phyloP scores from a whole-genome alignment of 2,888 invertebrate species.

The Myopa testacea region DNA sequence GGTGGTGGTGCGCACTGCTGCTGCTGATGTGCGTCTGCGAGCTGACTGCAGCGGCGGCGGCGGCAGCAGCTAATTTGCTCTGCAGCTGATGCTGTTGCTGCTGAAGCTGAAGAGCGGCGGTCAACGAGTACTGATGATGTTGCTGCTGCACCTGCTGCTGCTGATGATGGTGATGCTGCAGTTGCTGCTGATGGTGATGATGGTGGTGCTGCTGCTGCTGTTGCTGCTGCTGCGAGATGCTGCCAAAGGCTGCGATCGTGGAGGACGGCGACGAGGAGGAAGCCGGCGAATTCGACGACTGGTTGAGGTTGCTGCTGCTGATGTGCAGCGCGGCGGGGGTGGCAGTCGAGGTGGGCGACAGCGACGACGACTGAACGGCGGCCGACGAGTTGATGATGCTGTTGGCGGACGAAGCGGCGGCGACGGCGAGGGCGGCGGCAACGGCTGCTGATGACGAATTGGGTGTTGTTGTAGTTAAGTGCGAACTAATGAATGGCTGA shows the following conservation, averaged over 20 bases:
- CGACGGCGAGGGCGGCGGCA: constrained; percentile 71
- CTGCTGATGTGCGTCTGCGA: constrained; percentile 52
- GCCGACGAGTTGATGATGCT: constrained; percentile 64
- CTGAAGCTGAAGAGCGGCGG: constrained; percentile 63
- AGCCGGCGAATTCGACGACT: constrained; percentile 65
- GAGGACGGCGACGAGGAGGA: constrained; percentile 67
- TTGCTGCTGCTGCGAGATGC: constrained; percentile 52
- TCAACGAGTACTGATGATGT: constrained; percentile 68
- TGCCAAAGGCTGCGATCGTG: constrained; percentile 53
- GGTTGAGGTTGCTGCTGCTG: constrained; percentile 58
- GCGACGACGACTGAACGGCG: constrained; percentile 51
- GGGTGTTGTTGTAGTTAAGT: constrained; percentile 70
- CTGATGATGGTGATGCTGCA: constrained; percentile 50
- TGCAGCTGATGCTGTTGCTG: constrained; percentile 62
- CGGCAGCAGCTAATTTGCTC: constrained; percentile 63
- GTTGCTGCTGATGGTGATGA: constrained; percentile 53
- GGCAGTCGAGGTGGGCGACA: constrained; percentile 58
- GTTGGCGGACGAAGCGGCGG: constrained; percentile 60
- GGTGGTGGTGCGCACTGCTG: constrained; percentile 51
- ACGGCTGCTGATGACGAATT: constrained; percentile 78
- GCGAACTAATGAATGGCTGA: constrained; percentile 72
- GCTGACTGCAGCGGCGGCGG: constrained; percentile 62
- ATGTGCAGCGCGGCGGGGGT: constrained; percentile 43
- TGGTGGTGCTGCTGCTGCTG: constrained; percentile 52
- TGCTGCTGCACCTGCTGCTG: constrained; percentile 51